These are phyloP conservation scores for Acanthis flammea DNA, from an alignment of 2,797 vertebrate genomes.

Conservation along the genomic window DNA sequence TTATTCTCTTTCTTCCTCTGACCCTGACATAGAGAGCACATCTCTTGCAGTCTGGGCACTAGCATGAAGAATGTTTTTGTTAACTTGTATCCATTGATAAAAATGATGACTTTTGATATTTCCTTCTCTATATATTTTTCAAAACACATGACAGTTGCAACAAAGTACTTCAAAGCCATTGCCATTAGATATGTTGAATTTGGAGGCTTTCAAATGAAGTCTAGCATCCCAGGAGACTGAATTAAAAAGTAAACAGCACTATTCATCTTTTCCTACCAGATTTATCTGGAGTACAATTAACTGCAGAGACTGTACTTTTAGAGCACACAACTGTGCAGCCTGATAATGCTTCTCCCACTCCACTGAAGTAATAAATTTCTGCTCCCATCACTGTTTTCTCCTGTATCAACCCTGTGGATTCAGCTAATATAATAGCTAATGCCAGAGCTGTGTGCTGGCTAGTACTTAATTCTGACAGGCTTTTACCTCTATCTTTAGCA, in stretches of 20 bases:
- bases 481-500: slow-evolving; percentile 34
- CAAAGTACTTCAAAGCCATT: slow-evolving; percentile 47
- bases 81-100: neutral
- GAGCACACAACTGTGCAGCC: slow-evolving; percentile 39
- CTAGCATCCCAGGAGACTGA: slow-evolving; percentile 35
- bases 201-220: slow-evolving; percentile 39
- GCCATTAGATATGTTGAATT: slow-evolving; percentile 44
- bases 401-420: slow-evolving; percentile 13
- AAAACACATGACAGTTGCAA: slow-evolving; percentile 19
- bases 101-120: slow-evolving; percentile 10
- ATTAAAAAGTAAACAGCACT: slow-evolving; percentile 58
- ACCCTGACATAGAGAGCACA: neutral
- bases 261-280: slow-evolving; percentile 56
- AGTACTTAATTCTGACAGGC: neutral
- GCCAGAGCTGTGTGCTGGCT: neutral
- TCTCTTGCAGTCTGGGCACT: neutral
- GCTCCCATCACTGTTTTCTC: neutral
- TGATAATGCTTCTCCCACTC: slow-evolving; percentile 55
- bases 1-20: neutral
- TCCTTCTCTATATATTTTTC: slow-evolving; percentile 11
- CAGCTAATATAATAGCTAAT: neutral
- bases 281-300: slow-evolving; percentile 58
- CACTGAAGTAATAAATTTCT: slow-evolving; percentile 41
- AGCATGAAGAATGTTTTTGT: neutral
- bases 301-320: slow-evolving; percentile 36